Conservation (phyloP, 1,140 invertebrate genomes). For the Trichogramma pretiosum region DNA sequence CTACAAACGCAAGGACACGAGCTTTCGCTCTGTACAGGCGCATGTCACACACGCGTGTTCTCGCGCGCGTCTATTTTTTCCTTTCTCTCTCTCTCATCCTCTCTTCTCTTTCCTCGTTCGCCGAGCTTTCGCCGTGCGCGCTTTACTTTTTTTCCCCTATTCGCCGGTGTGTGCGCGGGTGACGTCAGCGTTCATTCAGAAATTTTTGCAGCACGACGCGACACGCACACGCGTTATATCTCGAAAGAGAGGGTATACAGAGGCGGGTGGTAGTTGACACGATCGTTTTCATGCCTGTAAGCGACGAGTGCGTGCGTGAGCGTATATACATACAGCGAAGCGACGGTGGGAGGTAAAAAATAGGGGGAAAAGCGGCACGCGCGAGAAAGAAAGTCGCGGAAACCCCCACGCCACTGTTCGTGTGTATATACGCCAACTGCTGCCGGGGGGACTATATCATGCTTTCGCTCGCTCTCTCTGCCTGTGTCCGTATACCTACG, state of each 20-base stretch:
- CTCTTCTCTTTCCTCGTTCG: not conserved
- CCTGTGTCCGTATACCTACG: too few species aligned
- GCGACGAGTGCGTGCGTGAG: not conserved
- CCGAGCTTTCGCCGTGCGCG: not conserved
- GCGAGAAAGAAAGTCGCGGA: constrained; percentile 40
- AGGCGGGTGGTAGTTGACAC: constrained; percentile 20
- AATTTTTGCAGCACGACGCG: constrained; percentile 45
- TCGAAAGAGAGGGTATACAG: constrained; percentile 20
- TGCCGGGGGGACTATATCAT: not conserved
- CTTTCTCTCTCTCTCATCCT: not conserved
- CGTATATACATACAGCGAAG: constrained; percentile 9
- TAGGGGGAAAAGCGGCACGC: constrained; percentile 30
- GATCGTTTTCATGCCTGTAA: too few species aligned
- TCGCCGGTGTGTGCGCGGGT: too few species aligned
- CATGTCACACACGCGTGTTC: not conserved
- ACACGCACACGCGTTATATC: constrained; percentile 23
- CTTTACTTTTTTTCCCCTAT: constrained; percentile 3
- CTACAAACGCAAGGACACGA: too few species aligned
- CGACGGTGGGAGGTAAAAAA: constrained; percentile 44
- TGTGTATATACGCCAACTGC: too few species aligned
- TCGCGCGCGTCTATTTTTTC: not conserved
- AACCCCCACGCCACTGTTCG: constrained; percentile 24
- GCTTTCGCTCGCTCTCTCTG: constrained; percentile 4
- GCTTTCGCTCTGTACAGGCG: too few species aligned
- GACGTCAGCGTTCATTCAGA: constrained; percentile 48